phyloP scores from a whole-genome alignment of 2,888 invertebrate genomes.

The Opisthograptis luteolata region DNA sequence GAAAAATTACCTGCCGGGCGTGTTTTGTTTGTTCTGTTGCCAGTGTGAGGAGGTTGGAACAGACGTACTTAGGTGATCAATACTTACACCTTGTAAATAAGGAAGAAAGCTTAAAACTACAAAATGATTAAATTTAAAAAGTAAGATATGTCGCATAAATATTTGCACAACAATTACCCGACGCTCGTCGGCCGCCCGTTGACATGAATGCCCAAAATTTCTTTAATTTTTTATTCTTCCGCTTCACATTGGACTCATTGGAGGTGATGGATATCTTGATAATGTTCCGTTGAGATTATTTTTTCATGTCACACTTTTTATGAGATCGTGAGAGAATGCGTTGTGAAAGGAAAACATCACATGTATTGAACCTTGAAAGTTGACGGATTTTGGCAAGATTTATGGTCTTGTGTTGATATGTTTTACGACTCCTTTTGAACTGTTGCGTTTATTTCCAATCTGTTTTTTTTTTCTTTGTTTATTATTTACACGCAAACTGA shows the following conservation, averaged over 20 bases:
- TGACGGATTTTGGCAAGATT: slow-evolving; percentile 23
- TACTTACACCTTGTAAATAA: too few relatives aligned
- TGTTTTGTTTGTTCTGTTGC: too few relatives aligned
- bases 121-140: slow-evolving; percentile 39
- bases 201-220: slow-evolving; percentile 19
- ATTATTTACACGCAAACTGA: too few relatives aligned
- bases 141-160: slow-evolving; percentile 27
- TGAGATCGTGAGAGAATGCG: slow-evolving; percentile 38
- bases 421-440: slow-evolving; percentile 14
- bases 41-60: too few relatives aligned
- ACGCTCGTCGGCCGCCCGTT: slow-evolving; percentile 15
- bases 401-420: slow-evolving; percentile 12
- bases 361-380: slow-evolving; percentile 29
- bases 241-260: slow-evolving; percentile 18
- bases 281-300: slow-evolving; percentile 29
- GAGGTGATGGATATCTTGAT: slow-evolving; percentile 38
- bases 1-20: too few relatives aligned
- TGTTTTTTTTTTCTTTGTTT: too few relatives aligned
- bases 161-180: slow-evolving; percentile 14
- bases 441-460: neutral
- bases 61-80: too few relatives aligned
- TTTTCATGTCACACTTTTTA: slow-evolving; percentile 30
- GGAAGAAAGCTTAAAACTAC: too few relatives aligned
- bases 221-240: slow-evolving; percentile 21
- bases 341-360: slow-evolving; percentile 37